Conservation (phyloP, 2,113 vertebrate species). For the Pangasianodon hypophthalmus region DNA sequence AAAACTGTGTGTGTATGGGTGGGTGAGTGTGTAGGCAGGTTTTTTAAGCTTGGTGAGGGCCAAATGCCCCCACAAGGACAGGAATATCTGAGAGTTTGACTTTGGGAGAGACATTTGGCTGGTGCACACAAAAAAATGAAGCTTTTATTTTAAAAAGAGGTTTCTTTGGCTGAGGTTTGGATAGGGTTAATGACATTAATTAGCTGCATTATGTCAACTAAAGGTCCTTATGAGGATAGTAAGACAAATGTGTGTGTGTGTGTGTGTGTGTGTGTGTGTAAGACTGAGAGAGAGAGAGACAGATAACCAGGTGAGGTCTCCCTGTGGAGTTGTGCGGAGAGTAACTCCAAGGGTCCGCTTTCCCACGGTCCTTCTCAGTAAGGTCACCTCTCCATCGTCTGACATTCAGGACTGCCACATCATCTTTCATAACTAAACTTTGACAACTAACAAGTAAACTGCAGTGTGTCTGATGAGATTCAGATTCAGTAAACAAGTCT, state of each 20-base stretch:
- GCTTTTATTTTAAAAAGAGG: neutral
- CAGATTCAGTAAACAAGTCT: neutral
- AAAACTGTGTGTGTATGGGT: neutral
- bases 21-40: neutral
- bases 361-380: conserved; percentile 72
- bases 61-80: neutral
- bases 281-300: conserved; percentile 19
- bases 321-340: conserved; percentile 64
- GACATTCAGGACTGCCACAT: conserved; percentile 56
- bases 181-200: neutral
- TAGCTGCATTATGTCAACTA: neutral
- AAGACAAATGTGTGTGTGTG: neutral
- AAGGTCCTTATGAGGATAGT: neutral
- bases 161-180: neutral
- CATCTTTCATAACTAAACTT: conserved; percentile 4
- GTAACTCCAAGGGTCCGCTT: conserved; percentile 64
- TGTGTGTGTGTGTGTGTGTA: neutral
- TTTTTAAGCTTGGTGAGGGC: neutral
- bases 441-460: conserved; percentile 16
- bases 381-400: conserved; percentile 70
- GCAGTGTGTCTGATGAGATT: conserved; percentile 1
- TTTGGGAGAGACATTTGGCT: neutral
- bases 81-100: neutral
- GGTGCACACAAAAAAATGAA: neutral
- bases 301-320: conserved; percentile 65